phyloP scores from a whole-genome alignment of 2,888 invertebrate genomes.

The Meta bourneti region DNA sequence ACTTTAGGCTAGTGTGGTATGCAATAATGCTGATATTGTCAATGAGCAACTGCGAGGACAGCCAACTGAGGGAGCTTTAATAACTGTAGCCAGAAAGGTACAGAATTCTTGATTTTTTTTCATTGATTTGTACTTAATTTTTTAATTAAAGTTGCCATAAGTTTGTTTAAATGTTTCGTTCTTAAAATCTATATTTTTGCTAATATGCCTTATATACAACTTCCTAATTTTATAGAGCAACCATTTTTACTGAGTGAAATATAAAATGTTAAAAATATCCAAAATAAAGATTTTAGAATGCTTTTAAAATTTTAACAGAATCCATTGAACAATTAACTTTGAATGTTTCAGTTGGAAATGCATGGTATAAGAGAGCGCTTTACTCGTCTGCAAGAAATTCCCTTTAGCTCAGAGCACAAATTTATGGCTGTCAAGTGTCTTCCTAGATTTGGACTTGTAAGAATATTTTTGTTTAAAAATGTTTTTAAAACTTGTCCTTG shows the following conservation, averaged over 20 bases:
- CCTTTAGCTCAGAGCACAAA: slow-evolving; percentile 98
- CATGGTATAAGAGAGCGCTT: slow-evolving; percentile 90
- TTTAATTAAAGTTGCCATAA: neutral
- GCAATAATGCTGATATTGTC: slow-evolving; percentile 96
- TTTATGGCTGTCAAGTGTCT: slow-evolving; percentile 98
- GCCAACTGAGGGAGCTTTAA: slow-evolving; percentile 98
- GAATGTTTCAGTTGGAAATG: slow-evolving; percentile 86
- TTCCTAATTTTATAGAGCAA: no score
- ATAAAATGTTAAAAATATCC: no score
- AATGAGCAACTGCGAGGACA: slow-evolving; percentile 91
- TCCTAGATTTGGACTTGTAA: slow-evolving; percentile 82
- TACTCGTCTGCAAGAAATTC: slow-evolving; percentile 92
- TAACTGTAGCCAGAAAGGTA: slow-evolving; percentile 94
- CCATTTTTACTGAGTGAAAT: no score
- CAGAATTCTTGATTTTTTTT: neutral
- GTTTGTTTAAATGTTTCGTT: neutral
- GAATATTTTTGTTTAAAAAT: slow-evolving; percentile 5
- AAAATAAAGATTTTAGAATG: no score
- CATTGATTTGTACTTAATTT: no score
- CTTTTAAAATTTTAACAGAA: no score
- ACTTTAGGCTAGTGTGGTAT: slow-evolving; percentile 87
- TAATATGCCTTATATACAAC: neutral
- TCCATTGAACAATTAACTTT: neutral
- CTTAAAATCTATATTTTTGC: neutral
- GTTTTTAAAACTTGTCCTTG: no score